phyloP scores from a whole-genome alignment of 2,888 invertebrate genomes.

The Ferrisia virgata region DNA sequence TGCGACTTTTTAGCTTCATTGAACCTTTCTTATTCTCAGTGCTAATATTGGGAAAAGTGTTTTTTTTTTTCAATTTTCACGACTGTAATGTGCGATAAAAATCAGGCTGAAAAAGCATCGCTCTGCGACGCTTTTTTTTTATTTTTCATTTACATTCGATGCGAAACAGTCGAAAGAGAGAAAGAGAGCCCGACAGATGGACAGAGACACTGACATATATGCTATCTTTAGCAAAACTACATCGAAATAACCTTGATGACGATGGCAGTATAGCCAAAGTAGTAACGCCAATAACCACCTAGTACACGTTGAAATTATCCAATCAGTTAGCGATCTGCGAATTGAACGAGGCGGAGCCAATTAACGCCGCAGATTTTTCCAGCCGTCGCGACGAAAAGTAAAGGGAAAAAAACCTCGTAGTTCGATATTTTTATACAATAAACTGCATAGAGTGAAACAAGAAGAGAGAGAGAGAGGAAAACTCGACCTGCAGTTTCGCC shows the following conservation, averaged over 20 bases:
- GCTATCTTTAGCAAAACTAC: not conserved
- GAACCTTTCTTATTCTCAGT: no score
- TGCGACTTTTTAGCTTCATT: no score
- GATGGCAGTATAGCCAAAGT: not conserved
- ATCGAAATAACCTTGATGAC: not conserved
- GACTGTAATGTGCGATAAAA: no score
- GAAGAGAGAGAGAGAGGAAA: no score
- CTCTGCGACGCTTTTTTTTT: not conserved
- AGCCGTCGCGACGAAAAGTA: not conserved
- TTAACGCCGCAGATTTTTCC: not conserved
- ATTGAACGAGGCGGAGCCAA: not conserved
- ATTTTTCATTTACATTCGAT: not conserved
- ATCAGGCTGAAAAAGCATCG: no score
- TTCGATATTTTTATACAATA: no score
- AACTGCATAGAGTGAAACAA: no score
- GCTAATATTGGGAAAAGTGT: no score
- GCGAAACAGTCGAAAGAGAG: not conserved
- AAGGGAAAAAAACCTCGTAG: not conserved
- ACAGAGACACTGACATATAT: conserved; percentile 1
- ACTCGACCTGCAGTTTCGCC: no score
- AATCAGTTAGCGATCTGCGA: not conserved
- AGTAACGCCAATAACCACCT: not conserved
- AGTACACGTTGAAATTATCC: not conserved
- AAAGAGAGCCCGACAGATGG: not conserved
- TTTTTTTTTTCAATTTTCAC: no score